Percentiles rank a stretch among this genome's conserved stretches.
Evolutionary conservation across 2,888 invertebrate species (phyloP).

Genomic region (Caradrina clavipalpis): DNA sequence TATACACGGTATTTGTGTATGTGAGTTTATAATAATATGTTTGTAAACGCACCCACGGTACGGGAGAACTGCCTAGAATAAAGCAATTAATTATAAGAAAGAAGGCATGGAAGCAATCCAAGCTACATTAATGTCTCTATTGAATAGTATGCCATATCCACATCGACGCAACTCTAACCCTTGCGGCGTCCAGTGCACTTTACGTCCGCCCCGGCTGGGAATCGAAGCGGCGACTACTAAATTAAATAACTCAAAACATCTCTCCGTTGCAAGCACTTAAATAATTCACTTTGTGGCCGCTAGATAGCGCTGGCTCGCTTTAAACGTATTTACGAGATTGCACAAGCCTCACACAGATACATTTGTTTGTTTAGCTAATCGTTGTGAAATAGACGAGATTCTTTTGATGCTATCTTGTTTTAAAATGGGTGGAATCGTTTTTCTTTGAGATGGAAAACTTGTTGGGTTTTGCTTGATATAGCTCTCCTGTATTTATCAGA

Average conservation of each 20-base stretch:
- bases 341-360: slow-evolving; percentile 28
- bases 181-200: slow-evolving; percentile 62
- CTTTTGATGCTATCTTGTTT: slow-evolving; percentile 18
- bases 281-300: slow-evolving; percentile 70
- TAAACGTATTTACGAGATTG: slow-evolving; percentile 60
- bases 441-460: neutral
- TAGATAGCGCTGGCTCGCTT: slow-evolving; percentile 53
- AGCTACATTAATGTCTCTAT: neutral
- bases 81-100: neutral
- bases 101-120: no score
- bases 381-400: slow-evolving; percentile 7
- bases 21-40: no score
- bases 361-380: slow-evolving; percentile 37
- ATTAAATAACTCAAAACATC: slow-evolving; percentile 75
- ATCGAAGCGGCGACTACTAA: slow-evolving; percentile 71
- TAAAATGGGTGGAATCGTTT: neutral
- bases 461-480: no score
- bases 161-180: neutral
- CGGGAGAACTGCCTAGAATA: no score
- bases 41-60: no score
- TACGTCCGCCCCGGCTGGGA: slow-evolving; percentile 61
- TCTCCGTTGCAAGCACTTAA: slow-evolving; percentile 64
- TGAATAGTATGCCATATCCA: slow-evolving; percentile 28
- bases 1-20: no score
- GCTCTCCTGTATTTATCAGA: no score